A percentile compares a stretch with the other conserved stretches of the same genome.
Conservation (phyloP, 2,797 vertebrate species). For the Florisuga fusca region DNA sequence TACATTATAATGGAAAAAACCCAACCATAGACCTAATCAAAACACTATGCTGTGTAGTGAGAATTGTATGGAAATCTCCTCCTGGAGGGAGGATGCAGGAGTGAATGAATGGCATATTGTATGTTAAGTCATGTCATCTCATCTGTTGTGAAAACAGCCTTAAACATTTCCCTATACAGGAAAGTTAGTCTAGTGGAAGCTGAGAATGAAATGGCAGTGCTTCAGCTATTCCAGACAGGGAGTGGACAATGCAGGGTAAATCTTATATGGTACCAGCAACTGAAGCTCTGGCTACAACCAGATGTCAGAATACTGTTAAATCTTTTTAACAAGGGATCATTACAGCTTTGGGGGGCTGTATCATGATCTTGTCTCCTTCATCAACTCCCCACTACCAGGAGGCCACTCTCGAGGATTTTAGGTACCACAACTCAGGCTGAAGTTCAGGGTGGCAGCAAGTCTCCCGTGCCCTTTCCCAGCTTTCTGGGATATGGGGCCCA, state of each 20-base stretch:
- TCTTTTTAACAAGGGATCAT: not conserved
- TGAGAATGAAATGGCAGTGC: not conserved
- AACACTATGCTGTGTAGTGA: not conserved
- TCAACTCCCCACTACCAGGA: not conserved
- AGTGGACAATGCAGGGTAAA: not conserved
- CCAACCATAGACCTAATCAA: not conserved
- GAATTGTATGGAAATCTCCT: not conserved
- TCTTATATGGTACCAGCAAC: not conserved
- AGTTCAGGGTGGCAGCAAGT: not conserved
- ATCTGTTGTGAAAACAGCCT: not conserved
- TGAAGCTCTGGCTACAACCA: not conserved
- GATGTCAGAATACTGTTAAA: not conserved
- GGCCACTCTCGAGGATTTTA: not conserved
- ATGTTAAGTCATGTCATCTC: not conserved
- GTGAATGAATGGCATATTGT: not conserved
- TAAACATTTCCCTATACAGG: not conserved
- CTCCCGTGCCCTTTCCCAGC: not conserved
- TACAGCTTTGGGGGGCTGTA: not conserved
- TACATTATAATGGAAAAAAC: not conserved
- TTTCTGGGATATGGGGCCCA: not conserved
- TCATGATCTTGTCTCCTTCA: not conserved
- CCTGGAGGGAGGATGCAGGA: not conserved
- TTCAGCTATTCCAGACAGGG: constrained; percentile 5
- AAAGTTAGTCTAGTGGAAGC: not conserved
- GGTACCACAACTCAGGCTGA: not conserved